Conservation (phyloP, 2,888 invertebrate species). For the Abscondita cerata region DNA sequence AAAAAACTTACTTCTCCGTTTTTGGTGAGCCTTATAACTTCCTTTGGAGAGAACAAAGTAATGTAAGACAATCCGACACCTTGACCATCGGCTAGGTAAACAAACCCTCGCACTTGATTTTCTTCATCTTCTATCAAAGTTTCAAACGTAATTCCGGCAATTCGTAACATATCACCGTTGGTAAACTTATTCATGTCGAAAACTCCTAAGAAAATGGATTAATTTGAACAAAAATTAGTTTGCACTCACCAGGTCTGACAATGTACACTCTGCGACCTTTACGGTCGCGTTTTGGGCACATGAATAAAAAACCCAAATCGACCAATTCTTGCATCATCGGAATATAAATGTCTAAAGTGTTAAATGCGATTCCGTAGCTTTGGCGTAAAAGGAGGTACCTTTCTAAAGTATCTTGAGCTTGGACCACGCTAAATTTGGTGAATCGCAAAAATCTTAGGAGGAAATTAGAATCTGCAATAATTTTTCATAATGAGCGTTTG, state of each 20-base stretch:
- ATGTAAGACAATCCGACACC: slow-evolving; percentile 78
- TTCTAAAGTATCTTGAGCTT: slow-evolving; percentile 79
- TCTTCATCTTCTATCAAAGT: slow-evolving; percentile 83
- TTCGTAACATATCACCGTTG: slow-evolving; percentile 79
- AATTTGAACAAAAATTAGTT: slow-evolving; percentile 1
- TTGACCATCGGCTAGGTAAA: slow-evolving; percentile 78
- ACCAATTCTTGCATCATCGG: slow-evolving; percentile 75
- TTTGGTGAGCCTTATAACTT: slow-evolving; percentile 80
- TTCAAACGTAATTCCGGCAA: slow-evolving; percentile 79
- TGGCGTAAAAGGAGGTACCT: slow-evolving; percentile 79
- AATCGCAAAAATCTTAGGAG: slow-evolving; percentile 79
- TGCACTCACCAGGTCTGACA: slow-evolving; percentile 73
- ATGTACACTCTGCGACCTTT: slow-evolving; percentile 77
- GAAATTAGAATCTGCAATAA: slow-evolving; percentile 67
- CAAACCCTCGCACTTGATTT: slow-evolving; percentile 78
- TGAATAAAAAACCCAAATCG: slow-evolving; percentile 77
- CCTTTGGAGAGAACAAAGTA: slow-evolving; percentile 78
- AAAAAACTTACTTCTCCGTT: slow-evolving; percentile 72
- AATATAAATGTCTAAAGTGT: slow-evolving; percentile 74
- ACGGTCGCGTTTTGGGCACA: slow-evolving; percentile 77
- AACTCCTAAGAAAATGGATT: slow-evolving; percentile 64
- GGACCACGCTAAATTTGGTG: slow-evolving; percentile 81
- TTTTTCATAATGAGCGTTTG: background rate
- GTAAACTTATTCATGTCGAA: slow-evolving; percentile 81
- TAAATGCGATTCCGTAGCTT: slow-evolving; percentile 78